Evolutionary conservation across 2,113 vertebrate genomes (phyloP), one percentile per base, ranked within the genome.

Genomic region (Cololabis saira): DNA sequence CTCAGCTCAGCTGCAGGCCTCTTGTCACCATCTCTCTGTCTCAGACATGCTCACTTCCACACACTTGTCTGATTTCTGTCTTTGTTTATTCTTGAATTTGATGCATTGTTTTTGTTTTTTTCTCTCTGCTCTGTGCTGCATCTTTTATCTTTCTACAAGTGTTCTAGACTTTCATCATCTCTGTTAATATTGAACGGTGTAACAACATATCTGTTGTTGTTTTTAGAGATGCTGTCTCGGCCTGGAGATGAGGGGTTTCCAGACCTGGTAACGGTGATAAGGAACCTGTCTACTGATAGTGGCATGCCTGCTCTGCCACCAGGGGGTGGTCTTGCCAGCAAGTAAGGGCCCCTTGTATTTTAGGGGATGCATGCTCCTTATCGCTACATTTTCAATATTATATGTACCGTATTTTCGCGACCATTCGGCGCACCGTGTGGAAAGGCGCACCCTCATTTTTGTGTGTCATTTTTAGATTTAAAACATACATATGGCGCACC

Each of bases 241-340:
- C 92, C 95, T 49, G 94, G 92, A 72, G 96, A 98, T 78, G 96
- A 97, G 81, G 96, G 95, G 58, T 94, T 96, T 93, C 98, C 97
- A 63, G 97, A 99, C 87, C 93, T 99, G 87, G 94, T 95, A 76
- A 95, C 96, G 27, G 95, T 99, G 86, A 96, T 98, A 94, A 96
- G 96, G 86, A 95, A 94, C 90, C 93, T 99, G 85, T 95, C 96
- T 80, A 93, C 95, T 49, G 97, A 98, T 91, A 96, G 91, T 82
- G 95, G 96, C 87, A 89, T 90, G 81, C 96, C 96, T 71, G 92
- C 96, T 86, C 92, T 99, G 76, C 98, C 98, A 85, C 97, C 97
- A 85, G 98, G 97, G 87, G 98, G 98, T 88, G 98, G 97, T 81
- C 95, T 99, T 77, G 95, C 96, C 90, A 96, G 96, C 95, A 99